These are phyloP conservation scores for Caiman crocodilus DNA, from an alignment of 2,797 vertebrate genomes.

Conservation along the genomic window DNA sequence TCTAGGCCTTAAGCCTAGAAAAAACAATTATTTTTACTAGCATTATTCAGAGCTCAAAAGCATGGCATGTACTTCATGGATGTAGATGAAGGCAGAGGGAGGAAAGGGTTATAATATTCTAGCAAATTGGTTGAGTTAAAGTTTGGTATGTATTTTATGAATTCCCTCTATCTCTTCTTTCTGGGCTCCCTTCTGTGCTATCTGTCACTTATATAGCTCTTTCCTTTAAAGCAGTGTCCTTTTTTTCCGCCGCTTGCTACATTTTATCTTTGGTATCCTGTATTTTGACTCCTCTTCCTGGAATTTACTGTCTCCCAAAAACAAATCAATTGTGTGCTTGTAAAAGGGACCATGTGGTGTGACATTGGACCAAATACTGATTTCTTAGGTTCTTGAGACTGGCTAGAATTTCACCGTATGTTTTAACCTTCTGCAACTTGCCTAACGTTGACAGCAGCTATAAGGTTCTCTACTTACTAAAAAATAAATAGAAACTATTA, in stretches of 20 bases:
- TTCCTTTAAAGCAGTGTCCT: background rate
- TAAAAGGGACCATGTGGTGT: background rate
- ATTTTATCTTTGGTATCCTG: background rate
- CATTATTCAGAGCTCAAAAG: background rate
- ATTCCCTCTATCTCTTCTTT: background rate
- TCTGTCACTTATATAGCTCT: accelerated
- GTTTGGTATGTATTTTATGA: background rate
- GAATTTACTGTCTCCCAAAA: background rate
- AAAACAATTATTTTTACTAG: background rate
- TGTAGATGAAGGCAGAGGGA: background rate
- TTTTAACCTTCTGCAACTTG: background rate
- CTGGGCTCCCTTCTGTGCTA: background rate
- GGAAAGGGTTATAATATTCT: background rate
- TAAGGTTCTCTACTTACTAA: background rate
- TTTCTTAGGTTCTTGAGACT: background rate
- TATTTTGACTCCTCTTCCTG: background rate
- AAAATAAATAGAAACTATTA: background rate
- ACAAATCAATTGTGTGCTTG: accelerated
- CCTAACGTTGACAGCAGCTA: background rate
- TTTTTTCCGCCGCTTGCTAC: too few species aligned
- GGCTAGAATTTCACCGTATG: background rate
- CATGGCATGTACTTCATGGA: background rate
- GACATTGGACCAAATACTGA: background rate
- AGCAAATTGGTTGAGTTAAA: background rate
- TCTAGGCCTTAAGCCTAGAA: background rate